A percentile compares a stretch with the other conserved stretches of the same genome.
phyloP scores from a whole-genome alignment of 2,888 invertebrate genomes.

The Platynereis dumerilii region DNA sequence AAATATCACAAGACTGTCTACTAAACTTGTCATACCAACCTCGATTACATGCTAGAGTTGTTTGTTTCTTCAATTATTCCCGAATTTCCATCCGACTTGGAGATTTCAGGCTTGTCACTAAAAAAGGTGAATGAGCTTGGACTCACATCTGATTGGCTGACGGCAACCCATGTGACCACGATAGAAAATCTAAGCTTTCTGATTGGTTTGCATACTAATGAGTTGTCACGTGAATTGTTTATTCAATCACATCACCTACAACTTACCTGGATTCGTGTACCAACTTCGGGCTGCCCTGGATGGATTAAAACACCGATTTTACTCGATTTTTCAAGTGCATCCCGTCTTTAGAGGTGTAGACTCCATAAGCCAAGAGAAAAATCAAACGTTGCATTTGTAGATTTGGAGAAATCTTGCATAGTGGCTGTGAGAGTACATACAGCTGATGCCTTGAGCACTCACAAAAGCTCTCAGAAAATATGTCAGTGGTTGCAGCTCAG shows the following conservation, averaged over 20 bases:
- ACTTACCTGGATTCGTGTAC: not conserved
- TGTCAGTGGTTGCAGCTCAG: no score
- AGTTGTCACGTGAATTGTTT: constrained; percentile 25
- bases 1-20: no score
- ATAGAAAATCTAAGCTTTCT: constrained; percentile 22
- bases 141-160: constrained; percentile 38
- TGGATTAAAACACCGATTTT: no score
- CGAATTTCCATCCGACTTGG: not conserved
- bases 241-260: constrained; percentile 19
- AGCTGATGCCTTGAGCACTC: no score
- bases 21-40: no score
- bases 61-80: no score
- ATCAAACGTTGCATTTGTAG: not conserved
- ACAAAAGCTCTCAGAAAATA: no score
- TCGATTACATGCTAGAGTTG: no score
- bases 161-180: constrained; percentile 32
- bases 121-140: constrained; percentile 60
- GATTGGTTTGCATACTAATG: constrained; percentile 32
- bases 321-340: no score
- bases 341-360: no score
- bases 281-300: no score
- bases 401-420: not conserved
- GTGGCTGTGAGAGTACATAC: not conserved
- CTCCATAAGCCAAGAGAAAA: no score
- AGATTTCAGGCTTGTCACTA: constrained; percentile 24